Conservation (phyloP, 2,113 vertebrate genomes). For the Aegithalos caudatus region DNA sequence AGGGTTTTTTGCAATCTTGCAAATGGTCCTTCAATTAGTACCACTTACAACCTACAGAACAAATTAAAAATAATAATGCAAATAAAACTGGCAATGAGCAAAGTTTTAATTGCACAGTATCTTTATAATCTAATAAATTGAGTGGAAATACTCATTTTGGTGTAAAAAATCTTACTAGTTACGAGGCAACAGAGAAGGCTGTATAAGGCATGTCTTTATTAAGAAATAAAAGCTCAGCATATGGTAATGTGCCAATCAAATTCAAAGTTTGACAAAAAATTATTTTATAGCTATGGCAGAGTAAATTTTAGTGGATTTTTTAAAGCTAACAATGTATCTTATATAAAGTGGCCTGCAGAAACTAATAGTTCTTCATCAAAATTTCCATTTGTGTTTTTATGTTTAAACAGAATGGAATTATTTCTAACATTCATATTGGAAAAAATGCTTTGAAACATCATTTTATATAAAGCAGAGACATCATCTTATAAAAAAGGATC, state of each 20-base stretch:
- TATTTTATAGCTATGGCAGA: background rate
- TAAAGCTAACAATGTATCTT: background rate
- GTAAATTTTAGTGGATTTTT: background rate
- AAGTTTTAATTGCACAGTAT: background rate
- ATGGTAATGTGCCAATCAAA: background rate
- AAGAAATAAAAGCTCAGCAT: background rate
- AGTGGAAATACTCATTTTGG: background rate
- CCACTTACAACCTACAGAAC: background rate
- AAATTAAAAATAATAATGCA: background rate
- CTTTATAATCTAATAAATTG: background rate
- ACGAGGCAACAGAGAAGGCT: background rate
- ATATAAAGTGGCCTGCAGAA: background rate
- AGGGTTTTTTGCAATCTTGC: background rate
- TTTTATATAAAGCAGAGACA: background rate
- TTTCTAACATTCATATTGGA: background rate
- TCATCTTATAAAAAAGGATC: background rate
- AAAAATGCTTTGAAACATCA: background rate
- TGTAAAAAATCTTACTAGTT: background rate
- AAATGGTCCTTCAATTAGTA: background rate
- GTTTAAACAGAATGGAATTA: background rate
- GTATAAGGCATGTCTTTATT: background rate
- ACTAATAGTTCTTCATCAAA: background rate
- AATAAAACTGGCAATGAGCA: background rate
- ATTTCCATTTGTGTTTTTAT: background rate
- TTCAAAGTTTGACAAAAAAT: background rate